Conservation (phyloP, 1,140 invertebrate genomes). For the Metaphire vulgaris region DNA sequence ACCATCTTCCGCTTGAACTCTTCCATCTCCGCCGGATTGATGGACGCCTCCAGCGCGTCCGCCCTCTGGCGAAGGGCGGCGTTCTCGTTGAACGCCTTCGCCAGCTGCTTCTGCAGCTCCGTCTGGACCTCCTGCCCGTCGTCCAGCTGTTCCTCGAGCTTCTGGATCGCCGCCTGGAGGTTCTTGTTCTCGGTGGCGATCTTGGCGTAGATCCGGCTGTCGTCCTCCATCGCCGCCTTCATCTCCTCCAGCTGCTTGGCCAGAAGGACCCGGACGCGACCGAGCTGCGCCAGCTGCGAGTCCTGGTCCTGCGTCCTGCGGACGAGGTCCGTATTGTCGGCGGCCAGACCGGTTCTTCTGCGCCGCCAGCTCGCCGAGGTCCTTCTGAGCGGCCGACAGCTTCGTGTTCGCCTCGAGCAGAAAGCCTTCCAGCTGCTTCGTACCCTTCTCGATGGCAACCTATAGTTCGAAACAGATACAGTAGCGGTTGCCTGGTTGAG, state of each 20-base stretch:
- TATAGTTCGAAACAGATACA: too few relatives aligned
- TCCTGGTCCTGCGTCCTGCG: slow-evolving; percentile 95
- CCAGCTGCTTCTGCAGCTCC: slow-evolving; percentile 77
- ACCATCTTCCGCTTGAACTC: slow-evolving; percentile 96
- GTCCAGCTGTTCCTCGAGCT: slow-evolving; percentile 81
- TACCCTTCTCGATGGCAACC: slow-evolving; percentile 77
- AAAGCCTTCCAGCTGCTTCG: slow-evolving; percentile 89
- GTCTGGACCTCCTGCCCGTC: slow-evolving; percentile 73
- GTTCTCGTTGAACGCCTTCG: slow-evolving; percentile 34
- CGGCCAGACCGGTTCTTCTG: slow-evolving; percentile 55
- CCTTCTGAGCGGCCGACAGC: slow-evolving; percentile 61
- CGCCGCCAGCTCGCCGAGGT: slow-evolving; percentile 42
- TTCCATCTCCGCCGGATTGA: slow-evolving; percentile 93
- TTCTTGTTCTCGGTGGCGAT: slow-evolving; percentile 60
- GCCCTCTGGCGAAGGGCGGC: slow-evolving; percentile 38
- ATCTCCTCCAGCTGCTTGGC: slow-evolving; percentile 92
- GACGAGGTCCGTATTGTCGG: slow-evolving; percentile 90
- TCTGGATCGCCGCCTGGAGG: slow-evolving; percentile 93
- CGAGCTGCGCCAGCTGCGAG: background rate
- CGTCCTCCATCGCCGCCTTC: slow-evolving; percentile 90
- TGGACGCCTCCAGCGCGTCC: slow-evolving; percentile 68
- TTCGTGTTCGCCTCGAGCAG: slow-evolving; percentile 89
- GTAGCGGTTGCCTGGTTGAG: too few relatives aligned
- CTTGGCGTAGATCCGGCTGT: slow-evolving; percentile 52
- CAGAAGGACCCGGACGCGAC: slow-evolving; percentile 50